A percentile compares a stretch with the other conserved stretches of the same genome.
These are phyloP conservation scores for Solenodon paradoxus DNA, from an alignment of 2,113 vertebrate genomes.

Conservation along the genomic window DNA sequence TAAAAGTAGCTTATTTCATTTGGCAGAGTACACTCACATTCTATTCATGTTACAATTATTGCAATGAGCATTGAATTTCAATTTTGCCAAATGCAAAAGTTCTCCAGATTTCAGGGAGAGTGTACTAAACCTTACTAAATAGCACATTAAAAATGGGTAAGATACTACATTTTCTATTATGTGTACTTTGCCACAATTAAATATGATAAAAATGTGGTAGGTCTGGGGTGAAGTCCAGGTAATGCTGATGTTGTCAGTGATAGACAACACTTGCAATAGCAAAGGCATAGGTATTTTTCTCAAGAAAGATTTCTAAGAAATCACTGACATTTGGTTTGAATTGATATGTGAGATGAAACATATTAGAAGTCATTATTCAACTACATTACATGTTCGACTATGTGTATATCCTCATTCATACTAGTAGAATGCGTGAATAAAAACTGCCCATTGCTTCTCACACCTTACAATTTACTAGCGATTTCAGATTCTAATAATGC, in stretches of 20 bases:
- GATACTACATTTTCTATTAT: not conserved
- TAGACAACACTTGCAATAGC: not conserved
- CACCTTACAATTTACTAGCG: not conserved
- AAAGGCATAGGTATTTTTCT: not conserved
- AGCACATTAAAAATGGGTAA: not conserved
- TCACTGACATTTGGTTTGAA: not conserved
- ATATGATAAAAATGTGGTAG: not conserved
- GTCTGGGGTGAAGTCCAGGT: not conserved
- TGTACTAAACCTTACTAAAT: not conserved
- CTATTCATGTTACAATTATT: not conserved
- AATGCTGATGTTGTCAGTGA: accelerated
- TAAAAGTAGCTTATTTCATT: not conserved
- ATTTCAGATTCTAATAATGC: not conserved
- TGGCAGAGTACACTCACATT: not conserved
- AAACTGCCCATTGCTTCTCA: not conserved
- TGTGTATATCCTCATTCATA: not conserved
- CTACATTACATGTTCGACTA: not conserved
- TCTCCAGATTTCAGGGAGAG: not conserved
- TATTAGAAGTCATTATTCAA: not conserved
- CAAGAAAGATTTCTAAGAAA: not conserved
- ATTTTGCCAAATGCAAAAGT: not conserved
- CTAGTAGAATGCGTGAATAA: not conserved
- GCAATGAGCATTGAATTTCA: not conserved
- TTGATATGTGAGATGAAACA: not conserved
- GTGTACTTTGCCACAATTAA: not conserved